A percentile compares a stretch with the other conserved stretches of the same genome.
These are phyloP conservation scores for Hexactinellida sp. DNA, from an alignment of 37 sponge, comb jelly and placozoan genomes.

Conservation along the genomic window DNA sequence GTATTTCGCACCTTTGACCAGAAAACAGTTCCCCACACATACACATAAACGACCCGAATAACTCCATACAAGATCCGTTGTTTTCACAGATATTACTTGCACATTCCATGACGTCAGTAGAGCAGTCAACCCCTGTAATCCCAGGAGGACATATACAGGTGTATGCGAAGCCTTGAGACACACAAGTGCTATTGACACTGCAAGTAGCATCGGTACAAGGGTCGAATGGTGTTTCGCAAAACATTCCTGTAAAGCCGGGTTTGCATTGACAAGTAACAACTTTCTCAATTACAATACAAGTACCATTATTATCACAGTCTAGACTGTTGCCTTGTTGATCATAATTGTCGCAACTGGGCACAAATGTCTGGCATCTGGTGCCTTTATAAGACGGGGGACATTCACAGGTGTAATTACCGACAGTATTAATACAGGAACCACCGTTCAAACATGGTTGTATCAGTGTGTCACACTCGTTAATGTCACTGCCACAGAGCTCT, in stretches of 20 bases:
- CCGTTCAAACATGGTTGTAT: not conserved
- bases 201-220: slow-evolving; percentile 30
- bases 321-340: not conserved
- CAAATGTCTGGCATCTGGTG: not conserved
- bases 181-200: slow-evolving; percentile 29
- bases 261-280: slow-evolving; percentile 16
- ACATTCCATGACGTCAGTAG: slow-evolving; percentile 35
- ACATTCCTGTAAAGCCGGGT: slow-evolving; percentile 24
- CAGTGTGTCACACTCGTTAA: slow-evolving; percentile 12
- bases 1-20: slow-evolving; percentile 16
- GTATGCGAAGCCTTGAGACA: not conserved
- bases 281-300: slow-evolving; percentile 11
- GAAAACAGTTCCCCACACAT: not conserved
- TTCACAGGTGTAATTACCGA: not conserved
- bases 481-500: not conserved
- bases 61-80: slow-evolving; percentile 19
- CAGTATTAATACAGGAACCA: slow-evolving; percentile 18
- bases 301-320: slow-evolving; percentile 29
- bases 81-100: slow-evolving; percentile 18
- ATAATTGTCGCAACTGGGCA: not conserved
- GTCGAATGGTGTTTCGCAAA: slow-evolving; percentile 21
- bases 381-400: slow-evolving; percentile 11
- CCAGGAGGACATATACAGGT: slow-evolving; percentile 42
- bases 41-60: slow-evolving; percentile 13
- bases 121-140: slow-evolving; percentile 38